Percentiles rank a stretch among this genome's conserved stretches.
Evolutionary conservation across 2,113 vertebrate genomes (phyloP).

Genomic region (Mormyrus iriodes): DNA sequence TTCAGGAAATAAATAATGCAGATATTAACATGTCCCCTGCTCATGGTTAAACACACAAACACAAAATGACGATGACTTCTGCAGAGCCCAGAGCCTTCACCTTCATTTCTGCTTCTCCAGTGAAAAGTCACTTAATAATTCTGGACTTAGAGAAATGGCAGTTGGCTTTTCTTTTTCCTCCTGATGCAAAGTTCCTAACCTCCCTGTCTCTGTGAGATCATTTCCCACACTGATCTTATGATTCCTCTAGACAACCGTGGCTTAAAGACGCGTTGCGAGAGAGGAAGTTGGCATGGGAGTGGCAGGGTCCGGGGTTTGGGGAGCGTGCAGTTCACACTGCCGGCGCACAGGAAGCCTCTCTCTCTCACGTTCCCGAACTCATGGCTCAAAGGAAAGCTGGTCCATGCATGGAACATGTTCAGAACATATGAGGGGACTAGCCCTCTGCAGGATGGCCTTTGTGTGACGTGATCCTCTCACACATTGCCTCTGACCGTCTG

Average conservation of each 20-base stretch:
- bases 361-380: background rate
- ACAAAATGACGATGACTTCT: background rate
- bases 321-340: background rate
- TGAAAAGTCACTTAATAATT: constrained; percentile 16
- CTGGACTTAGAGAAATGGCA: background rate
- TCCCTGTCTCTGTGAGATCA: background rate
- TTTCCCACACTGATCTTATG: constrained; percentile 12
- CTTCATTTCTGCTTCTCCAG: constrained; percentile 9
- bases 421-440: background rate
- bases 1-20: background rate
- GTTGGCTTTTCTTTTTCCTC: background rate
- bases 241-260: constrained; percentile 11
- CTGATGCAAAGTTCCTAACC: constrained; percentile 5
- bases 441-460: background rate
- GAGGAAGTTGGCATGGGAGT: background rate
- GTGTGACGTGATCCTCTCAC: background rate
- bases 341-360: constrained; percentile 18
- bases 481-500: no score
- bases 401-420: background rate
- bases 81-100: background rate
- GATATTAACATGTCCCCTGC: background rate
- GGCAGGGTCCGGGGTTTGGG: background rate
- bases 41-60: background rate
- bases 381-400: background rate
- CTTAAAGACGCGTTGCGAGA: background rate